Evolutionary conservation across 2,113 vertebrate genomes (phyloP), one percentile per base, ranked within the genome.

Genomic region (Macheiramphus alcinus): DNA sequence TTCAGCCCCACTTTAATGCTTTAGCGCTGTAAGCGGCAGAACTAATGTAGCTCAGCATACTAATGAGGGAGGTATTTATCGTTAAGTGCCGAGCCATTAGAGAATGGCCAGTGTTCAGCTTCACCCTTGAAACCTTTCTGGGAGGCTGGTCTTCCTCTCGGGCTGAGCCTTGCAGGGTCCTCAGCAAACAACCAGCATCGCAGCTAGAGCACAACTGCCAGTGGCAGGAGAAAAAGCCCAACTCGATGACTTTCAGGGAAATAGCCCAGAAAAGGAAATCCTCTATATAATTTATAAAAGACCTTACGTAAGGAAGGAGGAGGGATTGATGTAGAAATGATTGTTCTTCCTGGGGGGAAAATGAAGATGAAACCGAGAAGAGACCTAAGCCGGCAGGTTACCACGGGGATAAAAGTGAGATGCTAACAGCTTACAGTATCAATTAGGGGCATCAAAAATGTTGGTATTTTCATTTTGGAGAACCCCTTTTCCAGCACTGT

Each of bases 21-120:
- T 47, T 27, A 6, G 42, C 10, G 4, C 75, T 6, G 31, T 34
- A 61, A 93, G 88, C 34, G 1, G 70, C 87, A 80, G 74, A 87
- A 86, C 88, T 90, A 65, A 94, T 50, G 81, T 61, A 79, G 84
- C 74, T 90, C 66, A 61, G 93, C 80, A 85, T 94, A 17, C 78
- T 90, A 72, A 94, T 88, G 90, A 90, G 78, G 67, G 85, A 34
- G 48, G 32, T 22, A 4, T 95, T 91, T 89, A 34, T 80, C 21
- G 3, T 47, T 50, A 71, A n/a, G 84, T 32, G 76, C 17, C 3
- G 18, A 50, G 79, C 47, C 2, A 4, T 50, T 62, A 9, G 23
- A 61, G 78, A 52, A 18, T 10, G 61, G 8, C 20, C 13, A 15
- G 17, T 0, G 3, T 47, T 71, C 45, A 55, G 84, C 87, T 79